phyloP scores from a whole-genome alignment of 2,113 vertebrate genomes.

The Stictonetta naevosa region DNA sequence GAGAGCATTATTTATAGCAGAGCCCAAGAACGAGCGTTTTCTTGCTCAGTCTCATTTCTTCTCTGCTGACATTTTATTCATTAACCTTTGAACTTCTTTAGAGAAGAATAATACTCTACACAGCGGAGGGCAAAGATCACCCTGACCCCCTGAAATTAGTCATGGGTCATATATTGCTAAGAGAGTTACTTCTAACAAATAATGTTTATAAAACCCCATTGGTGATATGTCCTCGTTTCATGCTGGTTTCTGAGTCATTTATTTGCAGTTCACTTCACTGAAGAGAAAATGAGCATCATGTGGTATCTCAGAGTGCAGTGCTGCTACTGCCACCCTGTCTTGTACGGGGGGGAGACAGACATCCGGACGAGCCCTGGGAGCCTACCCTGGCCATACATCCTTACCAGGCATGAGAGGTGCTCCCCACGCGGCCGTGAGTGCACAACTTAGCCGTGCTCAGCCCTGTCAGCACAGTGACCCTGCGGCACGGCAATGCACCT shows the following conservation, averaged over 20 bases:
- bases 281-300: not conserved
- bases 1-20: conserved; percentile 82
- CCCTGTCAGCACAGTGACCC: too few species aligned
- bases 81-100: conserved; percentile 76
- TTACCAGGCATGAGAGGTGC: not conserved
- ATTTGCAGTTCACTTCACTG: conserved; percentile 15
- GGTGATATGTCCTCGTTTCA: conserved; percentile 42
- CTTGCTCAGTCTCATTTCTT: conserved; percentile 72
- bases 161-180: conserved; percentile 20
- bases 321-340: not conserved
- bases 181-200: conserved; percentile 30
- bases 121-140: conserved; percentile 67
- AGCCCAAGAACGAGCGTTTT: conserved; percentile 71
- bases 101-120: conserved; percentile 70
- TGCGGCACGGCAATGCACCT: too few species aligned
- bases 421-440: not conserved
- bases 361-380: not conserved
- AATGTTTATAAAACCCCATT: conserved; percentile 2
- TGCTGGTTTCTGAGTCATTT: conserved; percentile 44
- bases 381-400: not conserved
- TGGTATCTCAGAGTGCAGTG: not conserved
- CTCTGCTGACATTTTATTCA: conserved; percentile 76
- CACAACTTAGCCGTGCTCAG: not conserved
- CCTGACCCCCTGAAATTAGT: conserved; percentile 71
- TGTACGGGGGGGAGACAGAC: not conserved